Base-by-base conservation (phyloP, 2,113 vertebrate species). In the Narcine bancroftii region DNA sequence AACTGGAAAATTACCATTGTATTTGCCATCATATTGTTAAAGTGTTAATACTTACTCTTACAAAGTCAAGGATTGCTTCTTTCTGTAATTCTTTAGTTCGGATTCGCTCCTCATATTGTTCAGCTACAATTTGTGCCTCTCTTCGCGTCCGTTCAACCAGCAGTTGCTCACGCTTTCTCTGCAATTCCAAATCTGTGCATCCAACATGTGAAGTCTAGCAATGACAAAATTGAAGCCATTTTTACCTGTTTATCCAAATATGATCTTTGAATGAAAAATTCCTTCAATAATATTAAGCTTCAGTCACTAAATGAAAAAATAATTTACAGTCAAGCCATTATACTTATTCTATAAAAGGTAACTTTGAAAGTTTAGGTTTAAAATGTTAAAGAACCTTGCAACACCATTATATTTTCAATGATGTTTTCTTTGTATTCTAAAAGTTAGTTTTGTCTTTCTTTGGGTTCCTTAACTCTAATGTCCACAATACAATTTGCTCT, bases 91-190 rank as follows among this genome's bases (percentile, higher is more conserved):
- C 94, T 26, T 97, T 97, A 0, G 94, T 96, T 93, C 95, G 97
- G 93, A 97, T 97, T 93, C 97, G 96, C 94, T 99, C 98, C 79
- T 99, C 98, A 0, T 98, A 98, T 94, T 97, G 97, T 0, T 97
- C 95, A 0, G 98, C 98, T 0, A 97, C 98, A 0, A 98, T 95
- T 93, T 99, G 98, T 3, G 98, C 98, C 94, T 99, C 98, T 92
- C 96, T 96, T 3, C 99, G 96, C n/a, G 98, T 94, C 3, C 95
- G 96, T 95, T 99, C 98, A 33, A 98, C 92, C 21, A 39, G 94
- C 26, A 92, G 26, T 73, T 21, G 94, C 92, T 93, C 95, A 92
- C 94, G 95, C 93, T 93, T 95, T 93, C 93, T 95, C 2, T 95
- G 94, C 83, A 94, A 77, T 77, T 97, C 96, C 0, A 93, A 0